Conservation (phyloP, 2,113 vertebrate species). For the Macaca fascicularis region DNA sequence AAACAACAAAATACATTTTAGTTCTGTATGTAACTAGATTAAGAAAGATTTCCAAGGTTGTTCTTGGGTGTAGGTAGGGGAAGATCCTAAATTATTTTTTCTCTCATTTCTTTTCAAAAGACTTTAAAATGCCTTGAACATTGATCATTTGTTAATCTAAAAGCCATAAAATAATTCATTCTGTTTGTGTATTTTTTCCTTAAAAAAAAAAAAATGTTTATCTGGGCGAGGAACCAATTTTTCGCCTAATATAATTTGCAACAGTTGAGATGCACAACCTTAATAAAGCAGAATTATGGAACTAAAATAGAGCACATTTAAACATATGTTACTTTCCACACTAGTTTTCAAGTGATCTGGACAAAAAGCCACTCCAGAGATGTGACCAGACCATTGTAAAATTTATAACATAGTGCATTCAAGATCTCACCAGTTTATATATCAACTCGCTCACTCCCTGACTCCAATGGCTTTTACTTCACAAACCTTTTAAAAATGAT, state of each 20-base stretch:
- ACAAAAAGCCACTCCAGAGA: neutral
- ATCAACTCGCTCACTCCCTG: neutral
- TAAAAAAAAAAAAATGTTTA: neutral
- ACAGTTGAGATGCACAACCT: slow-evolving; percentile 40
- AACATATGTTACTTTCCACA: slow-evolving; percentile 35
- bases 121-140: slow-evolving; percentile 33
- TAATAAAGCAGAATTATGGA: slow-evolving; percentile 51
- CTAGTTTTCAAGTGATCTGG: slow-evolving; percentile 41
- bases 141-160: slow-evolving; percentile 18
- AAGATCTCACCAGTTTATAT: neutral
- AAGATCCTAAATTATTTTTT: neutral
- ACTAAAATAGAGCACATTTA: slow-evolving; percentile 57
- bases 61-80: neutral
- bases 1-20: slow-evolving; percentile 4
- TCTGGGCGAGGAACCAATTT: slow-evolving; percentile 63
- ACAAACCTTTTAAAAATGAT: neutral
- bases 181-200: slow-evolving; percentile 31
- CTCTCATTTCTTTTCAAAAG: slow-evolving; percentile 32
- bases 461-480: neutral
- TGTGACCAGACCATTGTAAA: neutral
- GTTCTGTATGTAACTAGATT: neutral
- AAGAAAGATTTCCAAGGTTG: slow-evolving; percentile 10
- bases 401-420: neutral
- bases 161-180: slow-evolving; percentile 66
- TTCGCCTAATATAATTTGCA: slow-evolving; percentile 60